These are phyloP conservation scores for Myiopsitta monachus DNA, from an alignment of 2,113 vertebrate species.

Conservation along the genomic window DNA sequence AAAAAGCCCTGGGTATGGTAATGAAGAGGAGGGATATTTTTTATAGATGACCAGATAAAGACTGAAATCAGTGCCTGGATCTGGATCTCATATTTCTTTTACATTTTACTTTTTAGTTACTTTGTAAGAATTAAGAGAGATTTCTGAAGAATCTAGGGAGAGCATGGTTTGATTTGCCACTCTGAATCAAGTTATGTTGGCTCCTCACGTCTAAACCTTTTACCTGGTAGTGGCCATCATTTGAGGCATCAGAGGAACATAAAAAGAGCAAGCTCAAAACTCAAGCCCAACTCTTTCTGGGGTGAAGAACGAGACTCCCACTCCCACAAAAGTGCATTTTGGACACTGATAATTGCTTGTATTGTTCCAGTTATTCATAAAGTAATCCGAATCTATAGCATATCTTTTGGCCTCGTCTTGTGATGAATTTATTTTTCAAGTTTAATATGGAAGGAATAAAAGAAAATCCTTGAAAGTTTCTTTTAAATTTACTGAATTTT, in stretches of 20 bases:
- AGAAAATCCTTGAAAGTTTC: neutral
- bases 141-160: neutral
- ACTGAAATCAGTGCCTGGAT: neutral
- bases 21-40: neutral
- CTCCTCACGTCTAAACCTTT: neutral
- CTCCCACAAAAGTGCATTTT: neutral
- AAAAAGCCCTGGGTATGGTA: neutral
- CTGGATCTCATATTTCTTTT: neutral
- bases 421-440: neutral
- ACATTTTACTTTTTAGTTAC: neutral
- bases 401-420: neutral
- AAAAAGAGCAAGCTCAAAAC: neutral
- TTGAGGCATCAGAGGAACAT: neutral
- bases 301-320: neutral
- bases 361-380: neutral
- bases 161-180: neutral
- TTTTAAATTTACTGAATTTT: neutral
- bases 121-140: neutral
- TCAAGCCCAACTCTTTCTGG: neutral
- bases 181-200: neutral
- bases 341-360: neutral
- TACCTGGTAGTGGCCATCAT: neutral
- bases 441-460: neutral
- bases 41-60: neutral
- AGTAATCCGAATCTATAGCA: neutral